These are phyloP conservation scores for Varanus salvator DNA, from an alignment of 2,113 vertebrate genomes.

Conservation along the genomic window DNA sequence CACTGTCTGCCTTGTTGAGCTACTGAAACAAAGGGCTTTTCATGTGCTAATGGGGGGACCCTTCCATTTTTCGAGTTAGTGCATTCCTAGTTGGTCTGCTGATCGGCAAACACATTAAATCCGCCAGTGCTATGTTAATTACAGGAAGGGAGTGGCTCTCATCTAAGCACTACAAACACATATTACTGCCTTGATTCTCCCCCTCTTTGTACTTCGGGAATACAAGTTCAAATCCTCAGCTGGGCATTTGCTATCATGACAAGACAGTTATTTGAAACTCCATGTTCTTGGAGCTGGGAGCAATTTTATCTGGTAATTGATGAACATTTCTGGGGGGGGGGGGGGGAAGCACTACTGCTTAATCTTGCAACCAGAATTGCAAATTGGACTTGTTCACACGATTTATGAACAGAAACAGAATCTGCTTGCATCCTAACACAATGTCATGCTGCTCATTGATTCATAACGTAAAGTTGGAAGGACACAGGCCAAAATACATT, in stretches of 20 bases:
- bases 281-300: slow-evolving; percentile 41
- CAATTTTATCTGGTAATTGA: not conserved
- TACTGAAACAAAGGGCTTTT: slow-evolving; percentile 44
- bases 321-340: too few relatives aligned
- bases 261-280: slow-evolving; percentile 47
- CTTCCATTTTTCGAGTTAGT: slow-evolving; percentile 54
- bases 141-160: slow-evolving; percentile 19
- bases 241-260: slow-evolving; percentile 35
- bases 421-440: not conserved
- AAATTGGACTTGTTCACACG: too few relatives aligned
- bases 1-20: slow-evolving; percentile 23
- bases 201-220: slow-evolving; percentile 10
- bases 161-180: not conserved
- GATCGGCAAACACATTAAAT: slow-evolving; percentile 56
- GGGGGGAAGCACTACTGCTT: too few relatives aligned
- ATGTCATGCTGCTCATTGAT: slow-evolving; percentile 28
- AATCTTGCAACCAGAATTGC: too few relatives aligned
- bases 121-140: slow-evolving; percentile 57
- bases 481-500: slow-evolving; percentile 23
- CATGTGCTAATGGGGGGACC: slow-evolving; percentile 55
- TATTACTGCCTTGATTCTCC: slow-evolving; percentile 22
- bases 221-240: slow-evolving; percentile 35
- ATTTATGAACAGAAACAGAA: too few relatives aligned
- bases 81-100: slow-evolving; percentile 54
- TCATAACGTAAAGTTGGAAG: slow-evolving; percentile 52